Evolutionary conservation across 2,113 vertebrate species (phyloP), one percentile per base, ranked within the genome.

Genomic region (Desmodus rotundus): DNA sequence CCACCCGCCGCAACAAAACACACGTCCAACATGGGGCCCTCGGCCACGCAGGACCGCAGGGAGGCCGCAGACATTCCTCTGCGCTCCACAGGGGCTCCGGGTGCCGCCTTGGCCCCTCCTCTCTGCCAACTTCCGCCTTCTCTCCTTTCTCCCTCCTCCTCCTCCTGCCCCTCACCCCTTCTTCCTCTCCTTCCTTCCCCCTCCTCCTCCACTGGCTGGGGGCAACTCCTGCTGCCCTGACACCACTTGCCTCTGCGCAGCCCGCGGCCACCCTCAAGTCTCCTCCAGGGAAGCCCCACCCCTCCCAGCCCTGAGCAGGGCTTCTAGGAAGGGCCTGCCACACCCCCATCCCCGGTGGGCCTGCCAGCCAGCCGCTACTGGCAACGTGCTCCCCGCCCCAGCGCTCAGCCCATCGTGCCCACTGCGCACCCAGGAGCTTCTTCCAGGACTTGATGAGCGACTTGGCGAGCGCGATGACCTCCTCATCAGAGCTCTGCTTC

Each of bases 381-480:
- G 36, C 68, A 43, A 31, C 13, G 36, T 9, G 22, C 45, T n/a
- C 56, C 47, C 28, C 2, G 4, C 41, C 89, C 67, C 67, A 28
- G 2, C 17, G 15, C 76, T 28, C 43, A 17, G 82, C 45, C 47
- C 26, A 8, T 14, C 52, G 65, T 5, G 63, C 89, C 73, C 36
- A 74, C 72, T 91, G 47, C 98, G 96, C 98, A 99, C 99, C 99
- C 89, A 99, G 98, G 93, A 99, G 99, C 91, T 99, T 99, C 96
- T 99, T 99, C 99, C 99, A 99, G 94, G 99, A 99, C 95, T 99
- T 99, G 98, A 99, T 99, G 97, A 99, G 99, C 4, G 98, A 98
- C 98, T 99, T 99, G 97, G 99, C 99, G 94, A 99, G 97, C 0
- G 98, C 98, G 96, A 99, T 99, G 96, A 99, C 99, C 90, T 99